Conservation (phyloP, 2,888 invertebrate species). For the Gnatocerus cornutus region DNA sequence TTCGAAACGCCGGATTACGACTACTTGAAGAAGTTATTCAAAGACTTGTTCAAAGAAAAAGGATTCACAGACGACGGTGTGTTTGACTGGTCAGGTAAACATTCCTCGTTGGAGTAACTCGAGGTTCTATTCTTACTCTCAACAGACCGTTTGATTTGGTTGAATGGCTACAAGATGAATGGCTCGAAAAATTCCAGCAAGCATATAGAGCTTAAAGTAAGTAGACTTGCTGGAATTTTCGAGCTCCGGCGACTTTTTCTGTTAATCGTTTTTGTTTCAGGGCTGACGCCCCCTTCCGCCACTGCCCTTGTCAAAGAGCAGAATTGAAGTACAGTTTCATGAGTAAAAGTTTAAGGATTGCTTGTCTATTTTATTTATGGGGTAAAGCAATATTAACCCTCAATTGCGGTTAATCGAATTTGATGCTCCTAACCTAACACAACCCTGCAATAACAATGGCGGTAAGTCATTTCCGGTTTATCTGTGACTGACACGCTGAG, state of each 20-base stretch:
- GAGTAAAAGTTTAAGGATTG: too few relatives aligned
- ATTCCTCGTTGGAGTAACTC: not conserved
- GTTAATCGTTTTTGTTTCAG: constrained; percentile 18
- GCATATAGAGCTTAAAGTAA: not conserved
- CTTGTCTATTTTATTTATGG: too few relatives aligned
- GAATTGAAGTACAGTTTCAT: not conserved
- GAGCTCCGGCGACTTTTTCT: not conserved
- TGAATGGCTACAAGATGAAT: constrained; percentile 37
- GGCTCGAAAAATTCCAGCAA: not conserved
- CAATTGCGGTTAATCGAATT: constrained; percentile 25
- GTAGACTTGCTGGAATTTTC: constrained; percentile 39
- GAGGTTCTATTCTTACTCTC: constrained; percentile 11
- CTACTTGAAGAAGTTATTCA: constrained; percentile 95
- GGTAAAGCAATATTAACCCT: too few relatives aligned
- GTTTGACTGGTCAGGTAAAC: constrained; percentile 95
- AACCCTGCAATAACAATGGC: constrained; percentile 20
- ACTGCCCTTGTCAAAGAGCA: constrained; percentile 38
- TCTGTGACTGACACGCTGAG: constrained; percentile 27
- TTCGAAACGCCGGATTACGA: constrained; percentile 99
- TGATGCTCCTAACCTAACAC: constrained; percentile 8
- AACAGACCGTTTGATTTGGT: constrained; percentile 45
- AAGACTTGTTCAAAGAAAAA: constrained; percentile 90
- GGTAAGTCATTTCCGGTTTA: constrained; percentile 28
- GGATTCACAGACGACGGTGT: constrained; percentile 92
- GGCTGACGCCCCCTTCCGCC: constrained; percentile 38